Evolutionary conservation across 2,113 vertebrate species (phyloP), one percentile per base, ranked within the genome.

Genomic region (Chionomys nivalis): DNA sequence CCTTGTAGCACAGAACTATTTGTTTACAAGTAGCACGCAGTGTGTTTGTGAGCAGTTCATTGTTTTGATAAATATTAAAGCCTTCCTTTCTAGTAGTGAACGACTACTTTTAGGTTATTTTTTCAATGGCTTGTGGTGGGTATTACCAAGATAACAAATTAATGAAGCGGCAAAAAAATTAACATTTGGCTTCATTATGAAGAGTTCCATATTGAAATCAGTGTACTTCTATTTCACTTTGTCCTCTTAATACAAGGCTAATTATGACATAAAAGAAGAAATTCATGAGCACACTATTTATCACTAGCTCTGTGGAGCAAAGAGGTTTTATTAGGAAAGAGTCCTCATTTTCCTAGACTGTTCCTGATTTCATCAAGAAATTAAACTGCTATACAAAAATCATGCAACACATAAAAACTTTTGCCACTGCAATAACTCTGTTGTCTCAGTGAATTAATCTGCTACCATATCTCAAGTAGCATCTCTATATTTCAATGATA

Each of bases 401-500:
- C 44, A 93, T 77, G 96, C 52, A 96, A 23, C 7, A 94, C 68
- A 96, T 90, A 44, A 95, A 97, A 96, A 89, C 36, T 44, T 76
- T 83, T 93, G 0, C 3, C 87, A 95, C 89, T 10, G 6, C 42
- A 97, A 94, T 97, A 94, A 95, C 61, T 77, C 95, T 97, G 89
- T 52, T 96, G 65, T 97, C 96, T 95, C 87, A 24, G 31, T 95
- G 47, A 65, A 94, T 47, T 96, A 93, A 76, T 28, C 33, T 92
- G 42, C 33, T 77, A 42, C 95, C 93, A 8, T 92, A 92, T 89
- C 66, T 94, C 88, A 83, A 61, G 79, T 47, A 70, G 52, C 23
- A 89, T 79, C 63, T 91, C 93, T 94, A 70, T 93, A 96, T 96
- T 98, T 97, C 61, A 95, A 49, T 61, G 94, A 44, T 7, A 94